Evolutionary conservation across 2,888 invertebrate genomes (phyloP), one percentile per base, ranked within the genome.

Genomic region (Machimus rusticus): DNA sequence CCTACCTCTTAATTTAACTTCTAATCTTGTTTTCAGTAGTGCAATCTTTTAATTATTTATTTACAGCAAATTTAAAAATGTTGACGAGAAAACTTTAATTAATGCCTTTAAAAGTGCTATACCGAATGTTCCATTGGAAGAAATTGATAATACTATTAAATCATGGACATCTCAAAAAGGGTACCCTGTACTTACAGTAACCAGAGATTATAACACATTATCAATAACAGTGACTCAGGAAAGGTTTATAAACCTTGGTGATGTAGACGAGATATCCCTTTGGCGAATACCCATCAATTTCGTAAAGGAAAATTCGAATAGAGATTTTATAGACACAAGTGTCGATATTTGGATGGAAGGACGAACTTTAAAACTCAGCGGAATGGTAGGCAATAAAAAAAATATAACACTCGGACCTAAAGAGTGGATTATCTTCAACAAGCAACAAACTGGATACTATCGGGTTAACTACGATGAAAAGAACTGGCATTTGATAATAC

Each of bases 391-490:
- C 81, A 89, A 8, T 55, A 19, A 19, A n/a, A 51, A 51, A 51
- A 74, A 2, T 74, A 51, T 51, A n/a, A 51, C 51, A 19, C 16
- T n/a, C n/a, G 51, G 8, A 51, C 51, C n/a, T n/a, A 16, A 51
- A 4, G 51, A 51, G 2, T 93, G 93, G 93, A 46, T 93, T n/a
- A 90, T 92, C 8, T 82, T 92, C 9, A 93, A 93, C 89, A 92
- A 92, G 86, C 92, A 92, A 85, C 91, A 91, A 1, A 91, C 91
- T 0, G 91, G 91, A 8, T 92, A 91, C 91, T 96, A 95, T 92
- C 93, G 96, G 90, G 95, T 96, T 5, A 95, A 96, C 90, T 97
- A 97, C 89, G 96, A 97, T 76, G 89, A 90, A 0, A 91, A 91
- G 0, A 96, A 96, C 91, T 97, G 96, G 96, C 90, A 93, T 0